Evolutionary conservation across 1,140 invertebrate species (phyloP).

Genomic region (Lepidurus couesii): DNA sequence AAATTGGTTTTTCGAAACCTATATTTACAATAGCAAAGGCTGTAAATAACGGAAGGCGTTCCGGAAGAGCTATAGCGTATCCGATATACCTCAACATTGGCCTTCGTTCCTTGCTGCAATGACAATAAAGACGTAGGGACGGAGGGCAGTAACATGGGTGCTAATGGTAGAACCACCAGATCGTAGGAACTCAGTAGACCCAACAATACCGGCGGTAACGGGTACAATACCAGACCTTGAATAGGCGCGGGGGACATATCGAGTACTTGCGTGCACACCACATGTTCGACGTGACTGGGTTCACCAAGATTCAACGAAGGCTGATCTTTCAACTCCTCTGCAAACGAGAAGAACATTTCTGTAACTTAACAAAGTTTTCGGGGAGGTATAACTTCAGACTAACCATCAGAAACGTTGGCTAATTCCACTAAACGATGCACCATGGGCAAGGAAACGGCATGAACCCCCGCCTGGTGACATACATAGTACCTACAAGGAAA

Average conservation of each 20-base stretch:
- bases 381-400: slow-evolving; percentile 34
- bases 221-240: slow-evolving; percentile 17
- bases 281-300: slow-evolving; percentile 56
- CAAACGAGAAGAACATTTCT: slow-evolving; percentile 40
- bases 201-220: slow-evolving; percentile 23
- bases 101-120: slow-evolving; percentile 33
- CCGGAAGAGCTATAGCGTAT: slow-evolving; percentile 42
- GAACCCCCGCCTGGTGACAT: slow-evolving; percentile 73
- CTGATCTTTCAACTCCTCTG: slow-evolving; percentile 42
- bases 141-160: slow-evolving; percentile 22
- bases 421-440: slow-evolving; percentile 60
- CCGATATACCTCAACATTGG: slow-evolving; percentile 38
- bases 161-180: slow-evolving; percentile 30
- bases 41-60: slow-evolving; percentile 43
- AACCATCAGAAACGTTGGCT: slow-evolving; percentile 51
- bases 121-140: slow-evolving; percentile 19
- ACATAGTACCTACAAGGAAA: slow-evolving; percentile 64
- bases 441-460: slow-evolving; percentile 68
- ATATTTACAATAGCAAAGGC: slow-evolving; percentile 46
- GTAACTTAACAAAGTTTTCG: slow-evolving; percentile 34
- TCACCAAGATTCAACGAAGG: slow-evolving; percentile 44
- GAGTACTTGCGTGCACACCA: slow-evolving; percentile 58
- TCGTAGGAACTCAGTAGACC: slow-evolving; percentile 27
- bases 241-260: slow-evolving; percentile 31
- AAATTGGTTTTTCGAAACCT: slow-evolving; percentile 57